Base-by-base conservation (phyloP, 2,113 vertebrate genomes). In the Galemys pyrenaicus region DNA sequence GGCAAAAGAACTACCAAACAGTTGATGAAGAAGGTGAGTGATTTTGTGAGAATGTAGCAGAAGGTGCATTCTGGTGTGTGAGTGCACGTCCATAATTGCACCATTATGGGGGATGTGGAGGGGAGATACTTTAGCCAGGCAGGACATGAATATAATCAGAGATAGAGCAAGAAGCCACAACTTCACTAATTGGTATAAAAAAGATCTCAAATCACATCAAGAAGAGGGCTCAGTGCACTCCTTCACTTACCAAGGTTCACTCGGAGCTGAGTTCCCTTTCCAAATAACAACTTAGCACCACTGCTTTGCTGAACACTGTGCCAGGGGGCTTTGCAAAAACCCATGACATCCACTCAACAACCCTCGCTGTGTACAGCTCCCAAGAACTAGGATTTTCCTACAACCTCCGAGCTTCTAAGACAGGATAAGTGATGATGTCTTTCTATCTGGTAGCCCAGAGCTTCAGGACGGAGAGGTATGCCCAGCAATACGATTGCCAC, bases 181-280 rank as follows among this genome's bases (percentile, higher is more conserved):
- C 6, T 2, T n/a, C 15, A 28, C 41, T 62, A 64, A 20, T 20
- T 80, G 64, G 11, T 68, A 0, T 89, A 32, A 60, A 87, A 58
- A 6, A 70, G 24, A 60, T 73, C 44, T 89, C 8, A 46, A 39
- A 91, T 62, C n/a, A 68, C n/a, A 46, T 78, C 12, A 91, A 64
- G 37, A 86, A 87, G 51, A 92, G 10, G 22, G 19, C 65, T 92
- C 35, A 83, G 2, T 73, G 24, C 28, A 79, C 15, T 64, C 17
- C 9, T 64, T 7, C 44, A 96, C 97, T 97, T 96, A 97, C 97
- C 94, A 32, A 20, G 88, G 64, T 82, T 89, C 39, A 97, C 95
- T 1, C 24, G 73, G 86, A 97, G 95, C 32, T 83, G 88, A 28
- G 92, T 95, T 54, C 97, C 95, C n/a, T 78, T 96, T 39, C 96